Evolutionary conservation across 2,113 vertebrate species (phyloP).

Genomic region (Pomatostomus ruficeps): DNA sequence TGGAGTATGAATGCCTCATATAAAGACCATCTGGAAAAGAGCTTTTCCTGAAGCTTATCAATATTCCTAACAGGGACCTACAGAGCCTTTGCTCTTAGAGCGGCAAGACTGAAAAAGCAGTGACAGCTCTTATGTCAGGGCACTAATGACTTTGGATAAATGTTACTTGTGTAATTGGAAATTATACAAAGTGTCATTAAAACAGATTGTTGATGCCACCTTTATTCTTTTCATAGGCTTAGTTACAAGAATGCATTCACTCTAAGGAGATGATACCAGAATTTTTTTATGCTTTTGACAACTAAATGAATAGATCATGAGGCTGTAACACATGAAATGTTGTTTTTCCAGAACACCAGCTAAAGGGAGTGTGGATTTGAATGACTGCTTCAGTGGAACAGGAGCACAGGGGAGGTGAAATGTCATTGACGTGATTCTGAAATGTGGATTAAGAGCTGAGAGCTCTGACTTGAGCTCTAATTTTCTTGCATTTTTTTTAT

Average conservation of each 20-base stretch:
- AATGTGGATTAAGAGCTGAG: background rate
- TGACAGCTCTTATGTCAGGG: background rate
- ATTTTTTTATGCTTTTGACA: background rate
- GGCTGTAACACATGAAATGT: background rate
- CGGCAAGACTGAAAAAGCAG: background rate
- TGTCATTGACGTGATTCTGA: background rate
- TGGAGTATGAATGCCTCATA: background rate
- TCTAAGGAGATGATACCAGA: background rate
- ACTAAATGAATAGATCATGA: background rate
- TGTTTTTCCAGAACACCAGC: background rate
- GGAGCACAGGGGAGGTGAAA: background rate
- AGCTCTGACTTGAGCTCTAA: background rate
- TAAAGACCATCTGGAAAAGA: background rate
- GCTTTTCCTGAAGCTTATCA: background rate
- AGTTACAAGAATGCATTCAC: background rate
- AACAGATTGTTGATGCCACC: background rate
- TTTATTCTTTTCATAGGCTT: conserved; percentile 8
- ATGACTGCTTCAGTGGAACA: background rate
- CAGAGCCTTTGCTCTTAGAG: background rate
- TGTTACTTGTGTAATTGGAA: background rate
- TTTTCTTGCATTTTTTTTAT: background rate
- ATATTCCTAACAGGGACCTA: background rate
- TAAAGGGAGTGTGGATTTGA: background rate
- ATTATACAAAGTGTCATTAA: background rate
- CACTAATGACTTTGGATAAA: conserved; percentile 1